Percentiles rank a stretch among this genome's conserved stretches.
Evolutionary conservation across 2,888 invertebrate genomes (phyloP).

Genomic region (Pterobdella sp.): DNA sequence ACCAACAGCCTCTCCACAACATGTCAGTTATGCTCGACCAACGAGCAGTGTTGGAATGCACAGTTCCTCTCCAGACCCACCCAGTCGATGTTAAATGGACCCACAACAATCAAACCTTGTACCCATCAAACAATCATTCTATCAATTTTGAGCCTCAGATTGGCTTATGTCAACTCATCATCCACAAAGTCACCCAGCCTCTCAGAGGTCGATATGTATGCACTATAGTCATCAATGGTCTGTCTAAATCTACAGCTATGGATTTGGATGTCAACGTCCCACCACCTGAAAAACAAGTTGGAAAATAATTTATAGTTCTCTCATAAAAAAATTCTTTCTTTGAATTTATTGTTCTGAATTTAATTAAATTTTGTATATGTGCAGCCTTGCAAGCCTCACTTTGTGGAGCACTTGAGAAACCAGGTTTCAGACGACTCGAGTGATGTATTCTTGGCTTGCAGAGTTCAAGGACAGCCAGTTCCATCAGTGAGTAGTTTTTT

Average conservation of each 20-base stretch:
- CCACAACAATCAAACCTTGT: conserved; percentile 53
- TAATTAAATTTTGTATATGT: background rate
- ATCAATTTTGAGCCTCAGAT: conserved; percentile 67
- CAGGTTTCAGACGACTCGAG: conserved; percentile 68
- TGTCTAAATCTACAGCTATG: conserved; percentile 39
- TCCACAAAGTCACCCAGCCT: conserved; percentile 55
- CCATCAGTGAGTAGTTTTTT: conserved; percentile 62
- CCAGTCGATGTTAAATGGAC: conserved; percentile 48
- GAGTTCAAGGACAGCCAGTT: conserved; percentile 76
- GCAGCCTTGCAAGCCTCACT: conserved; percentile 61
- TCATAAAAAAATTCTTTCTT: background rate
- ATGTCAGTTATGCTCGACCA: conserved; percentile 44
- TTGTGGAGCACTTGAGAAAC: conserved; percentile 67
- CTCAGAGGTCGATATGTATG: conserved; percentile 43
- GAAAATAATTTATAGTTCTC: background rate
- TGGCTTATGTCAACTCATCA: conserved; percentile 68
- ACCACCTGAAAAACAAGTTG: conserved; percentile 15
- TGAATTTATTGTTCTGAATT: background rate
- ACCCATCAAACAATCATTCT: conserved; percentile 60
- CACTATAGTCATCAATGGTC: conserved; percentile 61
- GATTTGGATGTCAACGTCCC: conserved; percentile 42
- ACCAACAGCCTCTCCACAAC: conserved; percentile 40
- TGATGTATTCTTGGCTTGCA: conserved; percentile 69
- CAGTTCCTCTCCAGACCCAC: conserved; percentile 44
- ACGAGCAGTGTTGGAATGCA: conserved; percentile 43